Evolutionary conservation across 2,888 invertebrate species (phyloP).

Genomic region (Ormyrus rosae): DNA sequence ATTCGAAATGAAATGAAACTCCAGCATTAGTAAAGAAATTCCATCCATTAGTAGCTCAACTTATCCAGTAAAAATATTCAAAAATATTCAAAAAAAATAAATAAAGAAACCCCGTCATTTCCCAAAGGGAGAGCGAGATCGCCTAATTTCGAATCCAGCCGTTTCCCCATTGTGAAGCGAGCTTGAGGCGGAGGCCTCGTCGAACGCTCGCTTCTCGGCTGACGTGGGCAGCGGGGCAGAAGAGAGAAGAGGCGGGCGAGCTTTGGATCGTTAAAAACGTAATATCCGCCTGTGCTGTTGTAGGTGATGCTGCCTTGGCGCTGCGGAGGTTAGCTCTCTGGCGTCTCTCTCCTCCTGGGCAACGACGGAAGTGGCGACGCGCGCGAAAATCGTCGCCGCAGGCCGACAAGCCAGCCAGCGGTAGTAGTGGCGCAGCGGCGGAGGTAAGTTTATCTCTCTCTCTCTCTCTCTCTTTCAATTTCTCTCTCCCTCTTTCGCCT

Average conservation of each 20-base stretch:
- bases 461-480: constrained; percentile 22
- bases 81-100: too few species aligned
- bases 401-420: constrained; percentile 72
- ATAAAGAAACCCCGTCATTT: too few species aligned
- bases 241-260: not conserved
- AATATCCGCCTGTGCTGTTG: constrained; percentile 64
- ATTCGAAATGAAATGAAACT: too few species aligned
- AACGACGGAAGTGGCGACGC: constrained; percentile 66
- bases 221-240: too few species aligned
- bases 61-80: too few species aligned
- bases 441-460: constrained; percentile 66
- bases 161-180: constrained; percentile 4
- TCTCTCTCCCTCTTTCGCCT: not conserved
- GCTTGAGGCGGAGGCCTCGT: not conserved
- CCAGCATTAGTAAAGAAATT: too few species aligned
- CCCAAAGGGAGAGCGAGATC: too few species aligned
- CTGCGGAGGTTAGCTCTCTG: constrained; percentile 31
- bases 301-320: constrained; percentile 61
- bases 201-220: too few species aligned
- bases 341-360: constrained; percentile 17
- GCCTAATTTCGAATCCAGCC: too few species aligned
- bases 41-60: too few species aligned
- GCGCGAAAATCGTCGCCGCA: constrained; percentile 69
- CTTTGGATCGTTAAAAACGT: constrained; percentile 61
- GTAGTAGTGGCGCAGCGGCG: constrained; percentile 75